Conservation (phyloP, 2,797 vertebrate genomes). For the Sebastes cheni region DNA sequence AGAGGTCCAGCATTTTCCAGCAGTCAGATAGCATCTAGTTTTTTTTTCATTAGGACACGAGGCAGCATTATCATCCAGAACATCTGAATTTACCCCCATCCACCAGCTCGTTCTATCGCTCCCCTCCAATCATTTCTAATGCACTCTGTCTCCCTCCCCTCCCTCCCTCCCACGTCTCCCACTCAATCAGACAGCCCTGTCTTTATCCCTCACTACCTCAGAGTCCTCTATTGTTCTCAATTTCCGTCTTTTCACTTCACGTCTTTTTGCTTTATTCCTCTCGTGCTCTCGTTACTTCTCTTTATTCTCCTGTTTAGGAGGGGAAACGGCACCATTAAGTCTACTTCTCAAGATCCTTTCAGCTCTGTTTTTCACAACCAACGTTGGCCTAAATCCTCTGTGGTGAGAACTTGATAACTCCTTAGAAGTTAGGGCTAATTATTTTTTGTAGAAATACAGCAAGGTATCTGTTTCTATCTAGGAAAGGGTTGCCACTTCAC, state of each 20-base stretch:
- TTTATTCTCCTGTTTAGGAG: background rate
- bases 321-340: background rate
- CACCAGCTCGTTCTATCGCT: slow-evolving; percentile 42
- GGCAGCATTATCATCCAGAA: slow-evolving; percentile 65
- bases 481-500: background rate
- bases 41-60: slow-evolving; percentile 65
- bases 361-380: background rate
- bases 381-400: background rate
- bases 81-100: slow-evolving; percentile 68
- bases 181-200: slow-evolving; percentile 50
- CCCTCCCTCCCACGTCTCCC: slow-evolving; percentile 4
- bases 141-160: slow-evolving; percentile 39
- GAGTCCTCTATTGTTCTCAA: slow-evolving; percentile 27
- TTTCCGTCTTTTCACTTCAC: slow-evolving; percentile 25
- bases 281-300: background rate
- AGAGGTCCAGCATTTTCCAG: slow-evolving; percentile 41
- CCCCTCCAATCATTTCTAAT: slow-evolving; percentile 64
- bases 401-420: background rate
- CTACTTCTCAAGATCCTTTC: background rate
- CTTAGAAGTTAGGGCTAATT: background rate
- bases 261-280: slow-evolving; percentile 3
- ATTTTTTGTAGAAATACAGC: background rate
- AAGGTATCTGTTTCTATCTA: background rate
- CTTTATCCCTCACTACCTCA: slow-evolving; percentile 26
- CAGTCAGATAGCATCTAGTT: slow-evolving; percentile 58